Evolutionary conservation across 1,140 invertebrate genomes (phyloP).

Genomic region (Drosophila athabasca): DNA sequence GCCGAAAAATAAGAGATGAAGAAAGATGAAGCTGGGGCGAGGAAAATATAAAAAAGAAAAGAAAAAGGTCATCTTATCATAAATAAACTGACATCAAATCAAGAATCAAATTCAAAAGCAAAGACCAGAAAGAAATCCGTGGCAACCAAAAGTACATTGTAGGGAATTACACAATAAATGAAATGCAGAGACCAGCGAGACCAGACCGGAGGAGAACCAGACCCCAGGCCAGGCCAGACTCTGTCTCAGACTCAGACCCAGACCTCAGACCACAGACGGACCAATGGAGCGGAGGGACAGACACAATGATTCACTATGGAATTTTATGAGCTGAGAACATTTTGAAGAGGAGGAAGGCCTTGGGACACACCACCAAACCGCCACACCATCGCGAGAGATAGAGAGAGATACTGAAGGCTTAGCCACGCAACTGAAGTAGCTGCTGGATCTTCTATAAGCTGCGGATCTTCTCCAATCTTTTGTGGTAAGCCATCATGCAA

Average conservation of each 20-base stretch:
- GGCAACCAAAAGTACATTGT: conserved; percentile 76
- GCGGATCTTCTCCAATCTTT: too few relatives aligned
- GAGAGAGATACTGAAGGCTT: conserved; percentile 24
- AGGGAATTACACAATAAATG: conserved; percentile 80
- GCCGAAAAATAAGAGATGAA: conserved; percentile 29
- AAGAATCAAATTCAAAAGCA: conserved; percentile 80
- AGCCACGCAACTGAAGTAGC: conserved; percentile 62
- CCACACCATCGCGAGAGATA: conserved; percentile 19
- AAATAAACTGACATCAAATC: conserved; percentile 83
- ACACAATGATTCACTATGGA: conserved; percentile 71
- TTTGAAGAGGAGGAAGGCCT: conserved; percentile 43
- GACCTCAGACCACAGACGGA: too few relatives aligned
- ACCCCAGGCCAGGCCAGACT: conserved; percentile 3
- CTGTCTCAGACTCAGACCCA: neutral
- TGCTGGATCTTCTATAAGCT: conserved; percentile 17
- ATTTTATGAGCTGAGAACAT: conserved; percentile 81
- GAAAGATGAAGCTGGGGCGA: conserved; percentile 26
- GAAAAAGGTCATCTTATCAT: conserved; percentile 81
- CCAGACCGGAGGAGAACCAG: neutral
- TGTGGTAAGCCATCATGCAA: conserved; percentile 58
- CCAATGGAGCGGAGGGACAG: conserved; percentile 18
- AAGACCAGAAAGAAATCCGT: conserved; percentile 61
- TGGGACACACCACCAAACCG: conserved; percentile 24
- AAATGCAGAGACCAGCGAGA: conserved; percentile 66
- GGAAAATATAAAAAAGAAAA: conserved; percentile 14